Evolutionary conservation across 2,797 vertebrate genomes (phyloP), one percentile per base, ranked within the genome.

Genomic region (Pseudopleuronectes americanus): DNA sequence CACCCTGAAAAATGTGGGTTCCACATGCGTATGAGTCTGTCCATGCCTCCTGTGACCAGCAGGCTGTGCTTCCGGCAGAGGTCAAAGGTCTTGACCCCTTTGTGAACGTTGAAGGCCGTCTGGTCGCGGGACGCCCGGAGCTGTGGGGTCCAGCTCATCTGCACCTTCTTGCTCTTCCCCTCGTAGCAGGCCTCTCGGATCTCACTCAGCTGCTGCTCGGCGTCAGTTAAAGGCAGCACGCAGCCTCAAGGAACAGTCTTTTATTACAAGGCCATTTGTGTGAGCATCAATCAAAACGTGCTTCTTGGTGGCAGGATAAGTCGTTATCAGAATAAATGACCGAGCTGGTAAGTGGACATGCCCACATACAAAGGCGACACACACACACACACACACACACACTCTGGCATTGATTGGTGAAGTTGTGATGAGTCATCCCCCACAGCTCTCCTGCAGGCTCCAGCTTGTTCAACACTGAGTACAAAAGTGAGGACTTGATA

Each of bases 41-140:
- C 94, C 92, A 92, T 87, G 60, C 95, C 90, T 0, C 93, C 95
- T 0, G 94, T 94, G 68, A 94, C 87, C 65, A 95, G 72, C 75
- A 95, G 68, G 64, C 92, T 91, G 21, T 74, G 89, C 60, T 84
- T 94, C 60, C 88, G 86, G 65, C 86, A 92, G 55, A 95, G 84
- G 4, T 79, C 94, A 90, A 96, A 96, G 0, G 77, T 80, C 85
- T 93, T 94, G 52, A 93, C 90, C 47, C 92, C 94, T 89, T 91
- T 94, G 79, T 84, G 74, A 56, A 91, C 45, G 22, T 22, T 69
- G 80, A 96, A 95, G 21, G 92, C 59, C 0, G 31, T 90, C 84
- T 93, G 94, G 87, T 95, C 89, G 56, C 76, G 67, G 4, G 86
- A n/a, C 0, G 85, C 76, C 59, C 89, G 82, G 51, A 58, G 85